Percentiles rank a stretch among this genome's conserved stretches.
Conservation (phyloP, 2,113 vertebrate species). For the Brachypteracias leptosomus region DNA sequence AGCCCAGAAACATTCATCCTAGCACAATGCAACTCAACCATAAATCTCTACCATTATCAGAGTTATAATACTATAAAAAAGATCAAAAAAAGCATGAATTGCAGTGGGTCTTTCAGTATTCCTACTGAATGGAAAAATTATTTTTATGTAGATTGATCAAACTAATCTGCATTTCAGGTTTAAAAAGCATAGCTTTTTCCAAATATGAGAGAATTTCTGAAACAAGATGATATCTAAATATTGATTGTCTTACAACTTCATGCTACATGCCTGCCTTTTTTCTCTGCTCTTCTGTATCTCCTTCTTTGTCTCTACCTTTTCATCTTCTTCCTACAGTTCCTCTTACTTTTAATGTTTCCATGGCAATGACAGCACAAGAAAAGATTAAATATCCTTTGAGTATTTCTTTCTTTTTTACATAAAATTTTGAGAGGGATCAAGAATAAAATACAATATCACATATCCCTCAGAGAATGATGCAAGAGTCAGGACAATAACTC, state of each 20-base stretch:
- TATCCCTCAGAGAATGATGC: not conserved
- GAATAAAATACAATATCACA: not conserved
- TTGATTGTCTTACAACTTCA: not conserved
- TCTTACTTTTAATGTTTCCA: conserved; percentile 53
- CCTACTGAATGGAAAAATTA: not conserved
- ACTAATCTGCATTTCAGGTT: not conserved
- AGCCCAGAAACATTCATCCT: not conserved
- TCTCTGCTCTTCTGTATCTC: not conserved
- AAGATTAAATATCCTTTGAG: conserved; percentile 12
- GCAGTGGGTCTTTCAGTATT: not conserved
- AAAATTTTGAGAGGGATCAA: not conserved
- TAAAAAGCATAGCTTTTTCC: not conserved
- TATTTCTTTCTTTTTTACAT: not conserved
- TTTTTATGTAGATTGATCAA: not conserved
- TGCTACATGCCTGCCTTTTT: not conserved
- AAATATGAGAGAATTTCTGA: not conserved
- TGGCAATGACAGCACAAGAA: conserved; percentile 44
- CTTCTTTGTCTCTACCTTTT: conserved; percentile 23
- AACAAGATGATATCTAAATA: not conserved
- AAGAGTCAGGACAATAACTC: not conserved
- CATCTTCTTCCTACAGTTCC: conserved; percentile 28
- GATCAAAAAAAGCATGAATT: not conserved
- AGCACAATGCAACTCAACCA: not conserved
- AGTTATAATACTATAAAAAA: not conserved
- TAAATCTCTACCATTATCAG: not conserved